Conservation (phyloP, 2,888 invertebrate species). For the Zygaena filipendulae region DNA sequence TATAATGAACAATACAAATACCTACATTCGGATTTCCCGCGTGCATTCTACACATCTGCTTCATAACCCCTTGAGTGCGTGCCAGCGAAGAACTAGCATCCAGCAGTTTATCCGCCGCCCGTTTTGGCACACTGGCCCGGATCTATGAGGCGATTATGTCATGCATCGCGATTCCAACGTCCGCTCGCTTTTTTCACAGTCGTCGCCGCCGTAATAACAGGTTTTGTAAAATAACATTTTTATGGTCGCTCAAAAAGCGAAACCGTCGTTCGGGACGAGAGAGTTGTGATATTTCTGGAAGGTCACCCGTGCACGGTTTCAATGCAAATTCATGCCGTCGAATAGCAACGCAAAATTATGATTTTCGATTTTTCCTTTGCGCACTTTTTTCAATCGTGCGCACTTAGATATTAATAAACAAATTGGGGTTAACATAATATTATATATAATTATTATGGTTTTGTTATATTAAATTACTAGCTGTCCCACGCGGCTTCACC, state of each 20-base stretch:
- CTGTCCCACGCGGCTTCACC: too few relatives aligned
- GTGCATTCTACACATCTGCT: conserved; percentile 47
- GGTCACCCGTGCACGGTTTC: conserved; percentile 29
- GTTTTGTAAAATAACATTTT: too few relatives aligned
- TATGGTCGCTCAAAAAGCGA: conserved; percentile 34
- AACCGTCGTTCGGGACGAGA: conserved; percentile 19
- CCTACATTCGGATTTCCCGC: too few relatives aligned
- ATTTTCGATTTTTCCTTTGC: too few relatives aligned
- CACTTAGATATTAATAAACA: too few relatives aligned
- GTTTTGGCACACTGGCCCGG: conserved; percentile 59
- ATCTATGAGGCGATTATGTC: conserved; percentile 63
- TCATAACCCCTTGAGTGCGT: conserved; percentile 54
- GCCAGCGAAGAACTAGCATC: conserved; percentile 51
- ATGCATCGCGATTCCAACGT: conserved; percentile 45
- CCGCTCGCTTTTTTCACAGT: conserved; percentile 43
- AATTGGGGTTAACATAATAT: too few relatives aligned
- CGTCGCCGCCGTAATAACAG: conserved; percentile 31
- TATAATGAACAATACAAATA: too few relatives aligned
- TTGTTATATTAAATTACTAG: too few relatives aligned
- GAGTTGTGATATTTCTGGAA: conserved; percentile 39
- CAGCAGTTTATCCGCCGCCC: conserved; percentile 30
- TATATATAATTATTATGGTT: too few relatives aligned
- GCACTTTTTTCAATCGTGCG: too few relatives aligned
- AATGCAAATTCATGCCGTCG: conserved; percentile 16
- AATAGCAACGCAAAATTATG: too few relatives aligned